These are phyloP conservation scores for Xenopus tropicalis DNA, from an alignment of 2,113 vertebrate species.

Conservation along the genomic window DNA sequence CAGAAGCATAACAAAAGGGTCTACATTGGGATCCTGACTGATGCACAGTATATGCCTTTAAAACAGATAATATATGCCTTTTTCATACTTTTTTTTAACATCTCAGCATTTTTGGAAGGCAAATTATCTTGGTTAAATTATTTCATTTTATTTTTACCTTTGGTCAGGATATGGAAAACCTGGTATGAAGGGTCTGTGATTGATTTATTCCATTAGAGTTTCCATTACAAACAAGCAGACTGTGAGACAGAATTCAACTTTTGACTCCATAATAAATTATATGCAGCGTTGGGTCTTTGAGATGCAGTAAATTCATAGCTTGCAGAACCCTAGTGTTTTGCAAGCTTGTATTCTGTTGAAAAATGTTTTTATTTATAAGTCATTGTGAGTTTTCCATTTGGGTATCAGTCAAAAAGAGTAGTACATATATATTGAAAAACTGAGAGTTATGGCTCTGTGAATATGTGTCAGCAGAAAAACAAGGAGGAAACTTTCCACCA, in stretches of 20 bases:
- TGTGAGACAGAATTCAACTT: neutral
- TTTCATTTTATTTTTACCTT: too few relatives aligned
- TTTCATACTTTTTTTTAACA: too few relatives aligned
- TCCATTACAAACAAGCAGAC: neutral
- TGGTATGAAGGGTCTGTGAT: neutral
- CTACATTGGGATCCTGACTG: too few relatives aligned
- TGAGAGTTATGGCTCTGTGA: neutral
- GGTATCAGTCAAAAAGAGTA: neutral
- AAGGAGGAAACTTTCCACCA: neutral
- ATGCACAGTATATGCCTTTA: too few relatives aligned
- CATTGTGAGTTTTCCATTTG: neutral
- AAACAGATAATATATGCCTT: too few relatives aligned
- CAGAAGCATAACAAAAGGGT: too few relatives aligned
- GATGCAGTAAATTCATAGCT: neutral
- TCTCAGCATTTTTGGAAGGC: too few relatives aligned
- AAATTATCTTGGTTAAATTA: too few relatives aligned
- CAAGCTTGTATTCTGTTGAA: neutral
- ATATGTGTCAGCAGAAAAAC: conserved; percentile 13
- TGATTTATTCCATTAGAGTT: neutral
- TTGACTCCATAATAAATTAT: neutral
- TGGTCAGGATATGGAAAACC: too few relatives aligned
- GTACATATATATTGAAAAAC: neutral
- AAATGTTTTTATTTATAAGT: neutral
- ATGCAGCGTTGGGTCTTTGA: neutral
- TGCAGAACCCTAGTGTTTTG: neutral